Evolutionary conservation across 2,797 vertebrate genomes (phyloP), one percentile per base, ranked within the genome.

Genomic region (Siniperca scherzeri): DNA sequence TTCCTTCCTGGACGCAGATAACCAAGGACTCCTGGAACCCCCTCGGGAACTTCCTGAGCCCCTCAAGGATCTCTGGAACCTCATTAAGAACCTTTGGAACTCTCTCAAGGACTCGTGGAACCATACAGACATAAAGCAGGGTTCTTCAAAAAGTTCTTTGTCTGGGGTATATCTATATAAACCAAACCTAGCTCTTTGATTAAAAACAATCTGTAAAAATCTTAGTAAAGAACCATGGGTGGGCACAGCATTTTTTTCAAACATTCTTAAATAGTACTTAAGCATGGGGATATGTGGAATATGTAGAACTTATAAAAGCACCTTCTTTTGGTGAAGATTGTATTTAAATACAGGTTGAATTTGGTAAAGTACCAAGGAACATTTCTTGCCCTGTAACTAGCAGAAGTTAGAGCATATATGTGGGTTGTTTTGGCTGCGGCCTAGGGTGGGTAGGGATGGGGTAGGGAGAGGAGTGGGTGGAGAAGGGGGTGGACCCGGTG

Each of bases 401-500:
- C 72, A 86, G 82, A 86, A 87, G 88, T 85, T 68, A 2, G 70
- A 64, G 76, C 74, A 48, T 61, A 74, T 75, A 77, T 80, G 80
- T 78, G 87, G 77, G 78, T 78, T 87, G 79, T 85, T 90, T 87
- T 90, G 83, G 84, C 88, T 83, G 87, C 12, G 33, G 76, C 79
- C 77, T 76, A 72, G 77, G 83, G 76, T 16, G 74, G 82, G 79
- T 53, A 75, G 77, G 70, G 80, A 57, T 38, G 84, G 61, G 72
- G 74, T 36, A 33, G 27, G 73, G 66, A 77, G 48, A 67, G 76
- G 48, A 71, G 62, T 50, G 69, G 70, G 70, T 52, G 81, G 70
- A 83, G 68, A 60, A 67, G 50, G 48, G 64, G 62, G 77, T n/a
- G 27, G 27, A 27, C 27, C 27, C 2, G 27, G 27, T 27, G 81